These are phyloP conservation scores for Oncorhynchus keta DNA, from an alignment of 2,113 vertebrate genomes.

Conservation along the genomic window DNA sequence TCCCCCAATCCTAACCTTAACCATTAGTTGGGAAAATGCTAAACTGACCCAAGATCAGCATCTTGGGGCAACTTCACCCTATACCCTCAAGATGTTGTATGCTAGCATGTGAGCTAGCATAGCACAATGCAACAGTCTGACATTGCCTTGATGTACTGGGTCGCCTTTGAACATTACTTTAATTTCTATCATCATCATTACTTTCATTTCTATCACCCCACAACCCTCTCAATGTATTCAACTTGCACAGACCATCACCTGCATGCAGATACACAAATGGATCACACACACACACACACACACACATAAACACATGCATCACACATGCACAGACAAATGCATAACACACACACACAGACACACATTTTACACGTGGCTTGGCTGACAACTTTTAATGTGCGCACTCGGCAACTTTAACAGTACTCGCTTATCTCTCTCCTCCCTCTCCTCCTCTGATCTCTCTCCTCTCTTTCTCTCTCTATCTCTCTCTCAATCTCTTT, in stretches of 20 bases:
- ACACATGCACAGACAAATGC: background rate
- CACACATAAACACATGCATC: background rate
- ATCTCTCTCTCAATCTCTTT: background rate
- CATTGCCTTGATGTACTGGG: background rate
- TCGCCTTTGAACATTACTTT: constrained; percentile 11
- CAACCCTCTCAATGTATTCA: background rate
- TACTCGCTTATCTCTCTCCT: constrained; percentile 2
- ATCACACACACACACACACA: background rate
- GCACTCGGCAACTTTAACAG: constrained; percentile 35
- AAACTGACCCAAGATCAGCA: no score
- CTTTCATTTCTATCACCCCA: background rate
- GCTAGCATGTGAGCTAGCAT: constrained; percentile 40
- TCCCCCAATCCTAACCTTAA: no score
- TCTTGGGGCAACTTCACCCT: no score
- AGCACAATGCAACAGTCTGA: background rate
- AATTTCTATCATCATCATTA: background rate
- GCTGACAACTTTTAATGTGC: constrained; percentile 11
- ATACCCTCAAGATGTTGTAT: background rate
- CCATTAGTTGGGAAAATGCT: no score
- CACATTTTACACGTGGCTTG: constrained; percentile 11
- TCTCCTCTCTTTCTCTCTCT: constrained; percentile 3
- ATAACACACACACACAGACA: background rate
- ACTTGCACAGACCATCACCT: constrained; percentile 5
- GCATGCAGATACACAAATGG: background rate
- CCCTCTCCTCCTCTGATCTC: background rate